Base-by-base conservation (phyloP, 2,888 invertebrate species). In the Leptothorax acervorum region DNA sequence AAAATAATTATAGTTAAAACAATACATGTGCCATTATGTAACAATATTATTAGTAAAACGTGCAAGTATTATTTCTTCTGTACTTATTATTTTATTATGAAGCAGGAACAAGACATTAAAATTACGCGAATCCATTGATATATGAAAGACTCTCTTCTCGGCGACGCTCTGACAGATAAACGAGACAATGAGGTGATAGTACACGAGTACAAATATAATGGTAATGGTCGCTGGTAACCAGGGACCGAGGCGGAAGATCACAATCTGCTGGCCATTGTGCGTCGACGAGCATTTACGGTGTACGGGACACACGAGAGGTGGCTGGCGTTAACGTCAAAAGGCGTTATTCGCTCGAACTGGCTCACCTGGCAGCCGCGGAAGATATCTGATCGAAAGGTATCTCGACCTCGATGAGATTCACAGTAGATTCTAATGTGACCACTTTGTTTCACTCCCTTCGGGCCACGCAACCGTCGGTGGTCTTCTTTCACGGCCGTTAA, bases 251-350 rank as follows among this genome's bases (percentile, higher is more conserved):
- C 91, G 89, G 91, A 89, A 94, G 94, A 94, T 94, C 92, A 92
- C 88, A 91, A 94, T 94, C 94, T 86, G 85, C 55, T 78, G 63
- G 51, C 86, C 86, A 93, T 94, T 94, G 93, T 94, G 57, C 87
- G 85, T 85, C 85, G 88, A 84, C 86, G 60, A 86, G 90, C 90
- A 89, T 91, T 91, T 90, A 92, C 87, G 90, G 90, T 87, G 89
- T 84, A 86, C 88, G 57, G 90, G 83, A 82, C 87, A 75, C 75
- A 90, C 78, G 90, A 91, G 92, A 91, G 91, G 28, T 70, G 78
- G 83, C 87, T 90, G 92, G 93, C 93, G 93, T 94, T 93, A 93
- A 94, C 92, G 94, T 94, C 94, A 93, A 93, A 93, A 93, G 90
- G 93, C 93, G 93, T 94, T 93, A 92, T 87, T 88, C 93, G 93